Evolutionary conservation across 1,140 invertebrate species (phyloP).

Genomic region (Lutraria rhynchaena): DNA sequence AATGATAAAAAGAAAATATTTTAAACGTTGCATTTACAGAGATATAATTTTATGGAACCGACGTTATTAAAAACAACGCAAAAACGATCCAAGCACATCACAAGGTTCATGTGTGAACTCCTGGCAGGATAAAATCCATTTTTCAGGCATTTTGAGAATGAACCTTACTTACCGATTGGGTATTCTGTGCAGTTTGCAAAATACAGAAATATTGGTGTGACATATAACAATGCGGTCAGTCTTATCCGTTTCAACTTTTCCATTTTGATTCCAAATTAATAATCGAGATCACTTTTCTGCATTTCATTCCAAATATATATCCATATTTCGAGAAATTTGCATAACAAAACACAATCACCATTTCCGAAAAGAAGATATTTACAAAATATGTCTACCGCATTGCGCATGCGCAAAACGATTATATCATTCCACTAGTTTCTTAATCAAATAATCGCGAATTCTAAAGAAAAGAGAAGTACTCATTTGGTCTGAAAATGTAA

Average conservation of each 20-base stretch:
- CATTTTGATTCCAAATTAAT: constrained; percentile 12
- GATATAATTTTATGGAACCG: no score
- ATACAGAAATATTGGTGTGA: constrained; percentile 24
- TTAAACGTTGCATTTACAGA: no score
- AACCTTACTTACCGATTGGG: constrained; percentile 50
- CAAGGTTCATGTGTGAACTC: no score
- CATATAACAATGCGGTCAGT: constrained; percentile 1
- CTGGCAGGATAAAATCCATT: no score
- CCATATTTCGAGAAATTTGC: constrained; percentile 20
- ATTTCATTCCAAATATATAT: constrained; percentile 29
- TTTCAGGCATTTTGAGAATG: no score
- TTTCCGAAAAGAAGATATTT: constrained; percentile 30
- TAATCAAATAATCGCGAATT: constrained; percentile 42
- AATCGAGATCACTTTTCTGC: background rate
- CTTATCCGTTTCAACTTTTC: background rate
- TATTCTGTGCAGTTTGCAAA: constrained; percentile 38
- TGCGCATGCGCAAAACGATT: constrained; percentile 42
- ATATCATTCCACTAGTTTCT: constrained; percentile 30
- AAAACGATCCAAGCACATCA: no score
- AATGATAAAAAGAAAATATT: no score
- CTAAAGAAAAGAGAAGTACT: constrained; percentile 12
- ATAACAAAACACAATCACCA: constrained; percentile 41
- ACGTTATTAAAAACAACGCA: no score
- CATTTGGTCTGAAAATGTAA: constrained; percentile 43
- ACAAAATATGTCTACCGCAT: background rate